Evolutionary conservation across 2,888 invertebrate genomes (phyloP).

Genomic region (Pterobdella sp.): DNA sequence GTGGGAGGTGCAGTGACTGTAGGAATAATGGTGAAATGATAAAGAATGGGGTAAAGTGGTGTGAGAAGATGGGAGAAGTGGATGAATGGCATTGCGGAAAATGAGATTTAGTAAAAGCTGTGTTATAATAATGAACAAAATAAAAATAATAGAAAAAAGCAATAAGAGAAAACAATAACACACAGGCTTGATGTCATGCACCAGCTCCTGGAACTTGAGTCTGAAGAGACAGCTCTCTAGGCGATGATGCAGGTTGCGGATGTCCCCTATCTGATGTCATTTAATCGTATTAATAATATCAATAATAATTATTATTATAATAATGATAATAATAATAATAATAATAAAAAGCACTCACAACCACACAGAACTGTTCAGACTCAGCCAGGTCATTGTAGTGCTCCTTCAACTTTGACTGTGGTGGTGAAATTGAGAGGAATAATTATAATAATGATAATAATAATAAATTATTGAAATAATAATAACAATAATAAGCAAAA

Average conservation of each 20-base stretch:
- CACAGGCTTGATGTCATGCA: conserved; percentile 78
- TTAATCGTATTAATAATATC: neutral
- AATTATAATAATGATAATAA: conserved; percentile 32
- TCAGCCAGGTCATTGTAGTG: conserved; percentile 67
- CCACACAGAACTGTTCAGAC: conserved; percentile 88
- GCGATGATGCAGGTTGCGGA: conserved; percentile 78
- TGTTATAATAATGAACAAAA: neutral
- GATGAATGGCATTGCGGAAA: neutral
- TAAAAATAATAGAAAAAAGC: neutral
- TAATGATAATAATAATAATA: conserved; percentile 39
- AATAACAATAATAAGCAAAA: neutral
- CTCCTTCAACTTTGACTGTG: conserved; percentile 61
- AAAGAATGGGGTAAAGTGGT: neutral
- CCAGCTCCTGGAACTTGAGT: conserved; percentile 74
- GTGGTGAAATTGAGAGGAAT: conserved; percentile 29
- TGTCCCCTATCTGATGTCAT: conserved; percentile 64
- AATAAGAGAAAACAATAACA: conserved; percentile 45
- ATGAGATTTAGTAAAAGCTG: neutral
- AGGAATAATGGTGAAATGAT: neutral
- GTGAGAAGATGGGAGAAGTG: neutral
- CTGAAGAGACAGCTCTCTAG: conserved; percentile 81
- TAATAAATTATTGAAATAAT: neutral
- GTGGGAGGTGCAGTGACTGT: neutral
- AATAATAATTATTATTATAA: neutral
- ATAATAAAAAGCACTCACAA: conserved; percentile 53